Evolutionary conservation across 1,140 invertebrate species (phyloP).

Genomic region (Agrypnia vestita): DNA sequence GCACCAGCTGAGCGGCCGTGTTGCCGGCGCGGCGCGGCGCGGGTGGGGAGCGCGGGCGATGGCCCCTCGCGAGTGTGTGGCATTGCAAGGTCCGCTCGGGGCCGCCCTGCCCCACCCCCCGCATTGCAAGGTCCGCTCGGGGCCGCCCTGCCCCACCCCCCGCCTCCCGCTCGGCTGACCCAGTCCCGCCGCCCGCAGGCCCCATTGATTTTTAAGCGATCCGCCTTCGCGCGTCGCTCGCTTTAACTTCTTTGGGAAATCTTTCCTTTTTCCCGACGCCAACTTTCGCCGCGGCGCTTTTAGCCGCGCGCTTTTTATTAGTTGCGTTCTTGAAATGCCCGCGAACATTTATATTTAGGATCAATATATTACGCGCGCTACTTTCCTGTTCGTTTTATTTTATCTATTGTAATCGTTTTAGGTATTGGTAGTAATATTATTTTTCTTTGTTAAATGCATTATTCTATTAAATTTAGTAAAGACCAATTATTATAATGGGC

Average conservation of each 20-base stretch:
- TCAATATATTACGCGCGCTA: neutral
- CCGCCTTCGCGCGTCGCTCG: constrained; percentile 49
- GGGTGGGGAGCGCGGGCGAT: constrained; percentile 65
- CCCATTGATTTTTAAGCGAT: constrained; percentile 57
- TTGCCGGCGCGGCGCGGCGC: constrained; percentile 61
- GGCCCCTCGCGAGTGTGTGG: constrained; percentile 68
- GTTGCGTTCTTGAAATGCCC: neutral
- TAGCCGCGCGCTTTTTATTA: constrained; percentile 24
- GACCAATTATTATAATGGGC: too few species aligned
- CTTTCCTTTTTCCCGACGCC: constrained; percentile 42
- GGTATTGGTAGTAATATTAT: too few species aligned
- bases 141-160: constrained; percentile 55
- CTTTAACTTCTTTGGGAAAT: constrained; percentile 45
- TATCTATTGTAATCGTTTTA: too few species aligned
- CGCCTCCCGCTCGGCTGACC: constrained; percentile 41
- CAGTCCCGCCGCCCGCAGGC: constrained; percentile 46
- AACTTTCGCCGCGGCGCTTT: constrained; percentile 45
- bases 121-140: constrained; percentile 74
- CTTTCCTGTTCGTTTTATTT: too few species aligned
- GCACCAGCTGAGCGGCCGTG: constrained; percentile 63
- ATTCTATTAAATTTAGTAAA: too few species aligned
- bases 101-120: constrained; percentile 50
- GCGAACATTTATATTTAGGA: constrained; percentile 1
- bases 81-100: constrained; percentile 73
- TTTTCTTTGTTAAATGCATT: too few species aligned